A percentile compares a stretch with the other conserved stretches of the same genome.
These are phyloP conservation scores for Nerophis ophidion DNA, from an alignment of 2,113 vertebrate genomes.

Conservation along the genomic window DNA sequence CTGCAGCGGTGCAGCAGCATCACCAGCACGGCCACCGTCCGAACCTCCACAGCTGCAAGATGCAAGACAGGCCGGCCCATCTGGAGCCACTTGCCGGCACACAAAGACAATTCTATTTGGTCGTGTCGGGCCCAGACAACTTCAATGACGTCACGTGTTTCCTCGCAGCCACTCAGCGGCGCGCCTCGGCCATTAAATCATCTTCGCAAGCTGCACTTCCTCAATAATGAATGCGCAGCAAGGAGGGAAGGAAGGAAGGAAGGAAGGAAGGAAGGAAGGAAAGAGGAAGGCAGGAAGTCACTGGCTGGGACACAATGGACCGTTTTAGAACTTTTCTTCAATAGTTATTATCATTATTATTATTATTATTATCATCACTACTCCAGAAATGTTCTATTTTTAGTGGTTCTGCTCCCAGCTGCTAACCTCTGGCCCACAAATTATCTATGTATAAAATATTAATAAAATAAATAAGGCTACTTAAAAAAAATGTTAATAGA, in stretches of 20 bases:
- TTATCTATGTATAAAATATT: no score
- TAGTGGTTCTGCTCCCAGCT: no score
- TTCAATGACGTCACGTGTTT: slow-evolving; percentile 99
- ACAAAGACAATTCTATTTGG: slow-evolving; percentile 99
- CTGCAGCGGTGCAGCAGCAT: slow-evolving; percentile 47
- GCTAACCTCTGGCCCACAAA: no score
- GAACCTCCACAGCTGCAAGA: slow-evolving; percentile 69
- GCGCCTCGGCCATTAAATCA: slow-evolving; percentile 97
- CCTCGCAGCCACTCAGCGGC: slow-evolving; percentile 94
- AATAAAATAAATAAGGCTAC: no score
- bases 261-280: not conserved
- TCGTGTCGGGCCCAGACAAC: slow-evolving; percentile 99
- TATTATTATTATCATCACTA: no score
- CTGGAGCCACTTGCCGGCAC: slow-evolving; percentile 98
- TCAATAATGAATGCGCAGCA: slow-evolving; percentile 71
- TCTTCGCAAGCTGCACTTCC: slow-evolving; percentile 87
- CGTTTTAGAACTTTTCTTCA: no score
- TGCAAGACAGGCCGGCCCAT: slow-evolving; percentile 84
- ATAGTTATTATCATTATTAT: no score
- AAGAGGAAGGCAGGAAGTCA: not conserved
- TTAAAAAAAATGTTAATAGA: no score
- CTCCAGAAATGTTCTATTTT: no score
- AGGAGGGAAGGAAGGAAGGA: not conserved
- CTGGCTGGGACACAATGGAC: not conserved
- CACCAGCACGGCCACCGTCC: slow-evolving; percentile 43